Evolutionary conservation across 2,888 invertebrate species (phyloP).

Genomic region (Pollenia angustigena): DNA sequence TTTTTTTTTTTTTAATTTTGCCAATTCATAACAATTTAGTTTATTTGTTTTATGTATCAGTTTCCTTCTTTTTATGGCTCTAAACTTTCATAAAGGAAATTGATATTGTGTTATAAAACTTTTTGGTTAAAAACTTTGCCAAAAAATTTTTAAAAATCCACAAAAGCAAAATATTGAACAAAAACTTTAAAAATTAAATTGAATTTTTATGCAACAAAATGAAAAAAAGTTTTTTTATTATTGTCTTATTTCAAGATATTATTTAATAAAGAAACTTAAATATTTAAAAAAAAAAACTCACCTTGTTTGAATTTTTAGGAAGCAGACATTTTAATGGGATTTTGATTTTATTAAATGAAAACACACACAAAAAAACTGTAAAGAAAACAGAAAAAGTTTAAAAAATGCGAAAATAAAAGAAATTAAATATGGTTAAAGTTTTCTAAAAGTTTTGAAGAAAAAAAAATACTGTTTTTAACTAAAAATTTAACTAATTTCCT

Average conservation of each 20-base stretch:
- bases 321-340: constrained; percentile 35
- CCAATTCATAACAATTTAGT: constrained; percentile 23
- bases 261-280: constrained; percentile 1
- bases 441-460: background rate
- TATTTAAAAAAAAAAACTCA: constrained; percentile 38
- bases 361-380: constrained; percentile 29
- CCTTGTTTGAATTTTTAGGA: constrained; percentile 38
- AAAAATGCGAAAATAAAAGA: background rate
- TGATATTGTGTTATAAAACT: constrained; percentile 63
- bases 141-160: background rate
- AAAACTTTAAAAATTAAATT: background rate
- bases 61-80: constrained; percentile 29
- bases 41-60: constrained; percentile 33
- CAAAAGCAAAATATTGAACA: constrained; percentile 19
- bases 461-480: background rate
- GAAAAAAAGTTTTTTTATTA: constrained; percentile 26
- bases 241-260: constrained; percentile 20
- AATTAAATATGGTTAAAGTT: background rate
- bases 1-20: background rate
- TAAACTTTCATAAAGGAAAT: constrained; percentile 56
- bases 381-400: constrained; percentile 29
- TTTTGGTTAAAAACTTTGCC: constrained; percentile 41
- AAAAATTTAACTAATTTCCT: constrained; percentile 6
- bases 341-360: background rate
- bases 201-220: constrained; percentile 21